Evolutionary conservation across 1,140 invertebrate genomes (phyloP), one percentile per base, ranked within the genome.

Genomic region (Hyles vespertilio): DNA sequence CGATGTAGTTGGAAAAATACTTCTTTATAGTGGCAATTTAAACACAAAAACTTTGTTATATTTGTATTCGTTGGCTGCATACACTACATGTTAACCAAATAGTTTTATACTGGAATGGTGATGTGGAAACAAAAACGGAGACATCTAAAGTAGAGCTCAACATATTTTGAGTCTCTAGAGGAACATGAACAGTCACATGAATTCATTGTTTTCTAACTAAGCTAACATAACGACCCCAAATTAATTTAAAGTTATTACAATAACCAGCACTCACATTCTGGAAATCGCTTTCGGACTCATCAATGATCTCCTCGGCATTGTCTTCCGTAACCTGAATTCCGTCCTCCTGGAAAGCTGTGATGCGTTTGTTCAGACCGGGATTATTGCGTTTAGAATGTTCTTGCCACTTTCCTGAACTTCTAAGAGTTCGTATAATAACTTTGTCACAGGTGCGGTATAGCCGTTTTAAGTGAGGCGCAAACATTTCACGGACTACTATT

Each of bases 201-300:
- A 46, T 10, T 22, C 22, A 22, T 22, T 22, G 22, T 22, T 22
- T 22, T 22, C 22, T 22, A 22, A 22, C 22, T 22, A 22, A 22
- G 22, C 22, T 22, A 22, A 22, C 22, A 22, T 22, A 22, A 22
- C 22, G 1, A 2, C 22, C n/a, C n/a, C n/a, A n/a, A 22, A 22
- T 22, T 22, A 1, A 22, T 22, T 22, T 2, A 22, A 22, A 22
- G 22, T 22, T 22, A 2, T 22, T 22, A 22, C 0, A 22, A 22
- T 22, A 48, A 48, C 10, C 7, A 5, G 46, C 33, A 61, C 56
- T 70, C 65, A 87, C 85, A 58, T 81, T 74, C 61, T 74, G 78
- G 56, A 87, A 81, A 34, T 70, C 78, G 52, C 79, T 80, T 46
- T 86, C 73, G 1, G 84, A 84, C 58, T 79, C 60, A 57, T 87